Percentiles rank a stretch among this genome's conserved stretches.
phyloP scores from a whole-genome alignment of 1,140 invertebrate species.

The Scylla paramamosain region DNA sequence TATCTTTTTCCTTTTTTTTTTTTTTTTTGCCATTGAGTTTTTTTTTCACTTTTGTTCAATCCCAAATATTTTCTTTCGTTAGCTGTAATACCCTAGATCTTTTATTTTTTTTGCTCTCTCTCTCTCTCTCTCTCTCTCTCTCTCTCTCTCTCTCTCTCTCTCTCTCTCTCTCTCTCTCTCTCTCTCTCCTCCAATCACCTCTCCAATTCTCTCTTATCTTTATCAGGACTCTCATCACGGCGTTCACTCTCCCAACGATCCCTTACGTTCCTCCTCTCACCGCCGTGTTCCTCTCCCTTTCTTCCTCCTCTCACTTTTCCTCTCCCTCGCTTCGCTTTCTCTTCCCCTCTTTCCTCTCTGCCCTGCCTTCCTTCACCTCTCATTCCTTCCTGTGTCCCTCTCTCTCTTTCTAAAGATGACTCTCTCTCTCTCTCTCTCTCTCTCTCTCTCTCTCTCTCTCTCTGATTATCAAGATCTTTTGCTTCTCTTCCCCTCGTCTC shows the following conservation, averaged over 20 bases:
- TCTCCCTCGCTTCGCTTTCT: background rate
- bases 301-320: background rate
- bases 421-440: background rate
- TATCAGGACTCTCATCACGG: background rate
- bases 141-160: slow-evolving; percentile 20
- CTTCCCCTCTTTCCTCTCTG: background rate
- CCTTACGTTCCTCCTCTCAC: background rate
- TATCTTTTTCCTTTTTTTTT: too few species aligned
- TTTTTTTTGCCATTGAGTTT: too few species aligned
- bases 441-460: background rate
- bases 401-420: too few species aligned
- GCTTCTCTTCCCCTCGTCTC: background rate
- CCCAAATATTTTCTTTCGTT: too few species aligned
- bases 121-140: slow-evolving; percentile 20
- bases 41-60: too few species aligned
- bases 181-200: background rate
- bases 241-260: background rate
- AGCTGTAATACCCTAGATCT: background rate
- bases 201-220: background rate
- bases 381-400: background rate
- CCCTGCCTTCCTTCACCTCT: too few species aligned
- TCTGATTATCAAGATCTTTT: background rate
- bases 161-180: slow-evolving; percentile 20
- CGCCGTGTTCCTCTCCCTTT: background rate
- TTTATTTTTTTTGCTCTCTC: background rate